Evolutionary conservation across 2,888 invertebrate species (phyloP), one percentile per base, ranked within the genome.

Genomic region (Pseudolycoriella hygida): DNA sequence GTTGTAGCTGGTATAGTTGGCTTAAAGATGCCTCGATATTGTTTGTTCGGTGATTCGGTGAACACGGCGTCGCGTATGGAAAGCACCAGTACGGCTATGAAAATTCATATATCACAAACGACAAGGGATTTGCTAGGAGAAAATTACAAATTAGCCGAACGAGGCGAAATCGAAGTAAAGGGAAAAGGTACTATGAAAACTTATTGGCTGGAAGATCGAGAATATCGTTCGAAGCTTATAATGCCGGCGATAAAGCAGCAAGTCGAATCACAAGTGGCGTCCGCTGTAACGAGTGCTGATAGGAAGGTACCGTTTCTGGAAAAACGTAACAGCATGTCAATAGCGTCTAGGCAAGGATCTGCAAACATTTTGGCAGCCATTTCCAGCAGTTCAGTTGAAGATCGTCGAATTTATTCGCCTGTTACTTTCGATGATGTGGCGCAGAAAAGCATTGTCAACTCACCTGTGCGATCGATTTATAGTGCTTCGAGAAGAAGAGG

Each of bases 1-100:
- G 90, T 92, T 0, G 90, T 92, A 0, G 92, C 92, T 1, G 93
- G 93, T 1, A 89, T 93, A 31, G 90, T 93, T 0, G 93, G 93
- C 0, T 66, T 92, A 6, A 93, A 92, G 67, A 92, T 93, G 90
- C 92, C 92, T 0, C 67, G 80, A 17, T 66, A 66, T 52, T 65
- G 65, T 48, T 52, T 65, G 2, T 92, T 92, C 57, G 92, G 92
- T 0, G 90, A 90, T 58, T 84, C 87, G 0, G 92, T 92, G 0
- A 88, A 88, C 57, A 88, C 87, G 0, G 92, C 92, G 0, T 87
- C 88, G 0, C 70, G 88, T 30, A 90, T 94, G 90, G 93, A 93
- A 60, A 87, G 88, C 1, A 88, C 88, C 0, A 86, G 89, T 49
- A 79, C 83, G 57, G 82, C 92, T 1, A 92, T 93, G 87, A 84